Evolutionary conservation across 2,888 invertebrate genomes (phyloP).

Genomic region (Erebia palarica): DNA sequence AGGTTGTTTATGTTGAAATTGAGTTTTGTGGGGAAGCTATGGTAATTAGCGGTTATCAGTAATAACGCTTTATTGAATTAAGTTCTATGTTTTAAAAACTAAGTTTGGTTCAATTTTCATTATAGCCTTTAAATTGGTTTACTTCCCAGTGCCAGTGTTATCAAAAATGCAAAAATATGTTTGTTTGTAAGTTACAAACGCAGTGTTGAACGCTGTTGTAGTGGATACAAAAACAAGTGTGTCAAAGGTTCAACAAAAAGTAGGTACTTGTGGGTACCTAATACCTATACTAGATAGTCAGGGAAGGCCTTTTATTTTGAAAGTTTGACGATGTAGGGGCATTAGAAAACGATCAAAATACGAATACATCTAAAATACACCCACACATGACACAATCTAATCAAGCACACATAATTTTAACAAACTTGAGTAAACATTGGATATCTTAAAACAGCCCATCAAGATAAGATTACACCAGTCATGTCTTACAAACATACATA

Average conservation of each 20-base stretch:
- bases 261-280: too few relatives aligned
- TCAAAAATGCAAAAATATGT: too few relatives aligned
- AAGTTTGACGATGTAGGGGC: too few relatives aligned
- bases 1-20: conserved; percentile 13
- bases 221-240: too few relatives aligned
- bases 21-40: conserved; percentile 9
- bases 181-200: too few relatives aligned
- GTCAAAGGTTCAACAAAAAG: too few relatives aligned
- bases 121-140: too few relatives aligned
- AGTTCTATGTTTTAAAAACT: neutral
- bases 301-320: neutral
- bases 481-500: conserved; percentile 30
- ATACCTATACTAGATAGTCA: neutral
- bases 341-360: conserved; percentile 2
- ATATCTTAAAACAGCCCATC: conserved; percentile 29
- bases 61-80: neutral
- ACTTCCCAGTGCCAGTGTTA: too few relatives aligned
- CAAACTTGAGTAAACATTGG: conserved; percentile 39
- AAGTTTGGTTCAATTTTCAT: too few relatives aligned
- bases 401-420: conserved; percentile 34
- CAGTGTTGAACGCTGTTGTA: too few relatives aligned
- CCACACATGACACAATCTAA: conserved; percentile 23
- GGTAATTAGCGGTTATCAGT: conserved; percentile 9
- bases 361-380: neutral
- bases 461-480: conserved; percentile 31